Percentiles rank a stretch among this genome's conserved stretches.
Evolutionary conservation across 2,888 invertebrate species (phyloP).

Genomic region (Acholoe squamosa): DNA sequence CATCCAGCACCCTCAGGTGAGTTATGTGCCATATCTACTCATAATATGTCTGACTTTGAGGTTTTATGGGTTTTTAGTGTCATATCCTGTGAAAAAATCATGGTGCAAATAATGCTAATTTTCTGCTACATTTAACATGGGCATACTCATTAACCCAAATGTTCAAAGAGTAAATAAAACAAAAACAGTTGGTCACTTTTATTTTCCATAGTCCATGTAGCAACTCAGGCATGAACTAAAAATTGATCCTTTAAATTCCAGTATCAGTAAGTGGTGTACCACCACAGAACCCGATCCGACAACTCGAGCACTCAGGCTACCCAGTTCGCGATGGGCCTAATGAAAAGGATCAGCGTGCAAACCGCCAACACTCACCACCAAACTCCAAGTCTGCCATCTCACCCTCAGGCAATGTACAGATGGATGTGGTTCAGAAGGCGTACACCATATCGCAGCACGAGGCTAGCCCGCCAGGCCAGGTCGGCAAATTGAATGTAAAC

Average conservation of each 20-base stretch:
- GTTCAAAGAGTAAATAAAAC: too few relatives aligned
- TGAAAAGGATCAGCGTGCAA: not conserved
- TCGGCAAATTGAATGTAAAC: conserved; percentile 66
- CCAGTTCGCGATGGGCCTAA: conserved; percentile 39
- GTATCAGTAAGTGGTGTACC: not conserved
- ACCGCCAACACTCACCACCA: not conserved
- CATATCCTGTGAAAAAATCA: too few relatives aligned
- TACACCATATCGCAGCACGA: conserved; percentile 69
- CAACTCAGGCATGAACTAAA: too few relatives aligned
- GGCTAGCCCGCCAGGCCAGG: conserved; percentile 75
- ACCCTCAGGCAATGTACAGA: conserved; percentile 65
- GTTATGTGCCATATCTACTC: not conserved
- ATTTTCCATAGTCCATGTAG: too few relatives aligned
- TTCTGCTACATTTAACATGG: too few relatives aligned
- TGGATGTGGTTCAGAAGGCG: conserved; percentile 75
- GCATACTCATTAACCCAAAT: too few relatives aligned
- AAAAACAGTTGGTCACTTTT: too few relatives aligned
- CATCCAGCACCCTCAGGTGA: not conserved
- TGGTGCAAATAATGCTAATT: too few relatives aligned
- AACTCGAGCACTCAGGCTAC: conserved; percentile 61
- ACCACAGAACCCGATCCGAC: conserved; percentile 24
- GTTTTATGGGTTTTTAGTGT: too few relatives aligned
- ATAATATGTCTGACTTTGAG: too few relatives aligned
- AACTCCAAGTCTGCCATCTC: conserved; percentile 24
- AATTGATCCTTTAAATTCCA: not conserved